phyloP scores from a whole-genome alignment of 2,113 vertebrate species.

The Neodon shergylaensis region DNA sequence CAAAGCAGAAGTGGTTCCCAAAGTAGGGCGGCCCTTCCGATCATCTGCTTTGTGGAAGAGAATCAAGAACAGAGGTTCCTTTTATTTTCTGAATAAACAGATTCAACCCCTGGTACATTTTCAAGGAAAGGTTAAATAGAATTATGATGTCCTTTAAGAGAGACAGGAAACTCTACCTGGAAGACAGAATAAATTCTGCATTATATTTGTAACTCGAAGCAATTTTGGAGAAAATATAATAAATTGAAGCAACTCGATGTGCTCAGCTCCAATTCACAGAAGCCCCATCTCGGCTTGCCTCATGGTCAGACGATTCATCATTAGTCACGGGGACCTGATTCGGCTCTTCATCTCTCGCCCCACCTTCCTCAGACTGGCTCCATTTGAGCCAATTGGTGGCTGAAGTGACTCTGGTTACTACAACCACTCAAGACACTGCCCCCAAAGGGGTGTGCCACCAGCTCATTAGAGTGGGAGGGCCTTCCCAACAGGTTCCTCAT shows the following conservation, averaged over 20 bases:
- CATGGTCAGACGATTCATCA: not conserved
- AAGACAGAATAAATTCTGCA: not conserved
- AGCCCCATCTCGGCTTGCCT: not conserved
- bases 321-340: not conserved
- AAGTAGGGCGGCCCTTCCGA: not conserved
- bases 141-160: not conserved
- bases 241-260: not conserved
- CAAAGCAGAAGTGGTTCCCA: not conserved
- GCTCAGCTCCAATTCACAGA: not conserved
- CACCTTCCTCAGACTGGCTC: not conserved
- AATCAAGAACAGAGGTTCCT: not conserved
- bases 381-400: no score
- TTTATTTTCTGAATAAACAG: not conserved
- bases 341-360: not conserved
- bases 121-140: constrained; percentile 31
- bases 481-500: not conserved
- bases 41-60: not conserved
- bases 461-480: not conserved
- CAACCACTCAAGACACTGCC: not conserved
- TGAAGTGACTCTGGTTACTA: not conserved
- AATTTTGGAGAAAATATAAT: not conserved
- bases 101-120: not conserved
- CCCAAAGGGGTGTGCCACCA: not conserved
- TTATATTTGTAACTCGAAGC: constrained; percentile 27
- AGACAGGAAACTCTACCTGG: not conserved